These are phyloP conservation scores for Leucoma salicis DNA, from an alignment of 2,888 invertebrate species.

Conservation along the genomic window DNA sequence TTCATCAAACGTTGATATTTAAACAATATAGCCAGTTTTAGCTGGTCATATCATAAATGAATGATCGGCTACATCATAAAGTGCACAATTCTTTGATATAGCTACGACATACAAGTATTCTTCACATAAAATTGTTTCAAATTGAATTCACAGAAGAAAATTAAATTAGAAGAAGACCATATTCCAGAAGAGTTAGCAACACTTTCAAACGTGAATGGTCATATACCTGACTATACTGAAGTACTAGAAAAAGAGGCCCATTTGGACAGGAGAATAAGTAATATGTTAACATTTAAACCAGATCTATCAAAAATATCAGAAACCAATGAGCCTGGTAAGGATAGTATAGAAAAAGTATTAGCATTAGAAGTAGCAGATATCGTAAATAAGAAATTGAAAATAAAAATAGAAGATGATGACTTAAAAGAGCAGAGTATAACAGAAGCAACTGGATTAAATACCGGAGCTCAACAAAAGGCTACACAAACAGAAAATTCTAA, in stretches of 20 bases:
- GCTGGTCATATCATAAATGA: no score
- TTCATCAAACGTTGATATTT: no score
- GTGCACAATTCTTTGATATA: no score
- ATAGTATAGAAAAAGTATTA: constrained; percentile 53
- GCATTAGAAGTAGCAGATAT: constrained; percentile 62
- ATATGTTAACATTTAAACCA: constrained; percentile 65
- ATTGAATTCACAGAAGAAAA: constrained; percentile 56
- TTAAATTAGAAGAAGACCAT: constrained; percentile 53
- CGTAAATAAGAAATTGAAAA: constrained; percentile 50
- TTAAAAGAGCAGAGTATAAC: constrained; percentile 28
- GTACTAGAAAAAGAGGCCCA: constrained; percentile 44
- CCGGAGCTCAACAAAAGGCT: constrained; percentile 47
- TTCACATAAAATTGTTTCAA: not conserved
- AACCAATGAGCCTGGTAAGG: constrained; percentile 42
- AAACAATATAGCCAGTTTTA: no score
- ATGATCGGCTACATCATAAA: no score
- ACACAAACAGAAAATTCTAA: constrained; percentile 56
- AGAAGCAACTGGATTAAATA: constrained; percentile 44
- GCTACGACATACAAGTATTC: no score
- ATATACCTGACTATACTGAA: constrained; percentile 35
- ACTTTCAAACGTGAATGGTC: constrained; percentile 53
- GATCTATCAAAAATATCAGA: constrained; percentile 52
- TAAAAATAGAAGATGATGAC: constrained; percentile 38
- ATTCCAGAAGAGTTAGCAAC: constrained; percentile 48
- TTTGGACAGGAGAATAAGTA: constrained; percentile 61